phyloP scores from a whole-genome alignment of 2,888 invertebrate genomes.

The Drosophila nr. perissopoda region DNA sequence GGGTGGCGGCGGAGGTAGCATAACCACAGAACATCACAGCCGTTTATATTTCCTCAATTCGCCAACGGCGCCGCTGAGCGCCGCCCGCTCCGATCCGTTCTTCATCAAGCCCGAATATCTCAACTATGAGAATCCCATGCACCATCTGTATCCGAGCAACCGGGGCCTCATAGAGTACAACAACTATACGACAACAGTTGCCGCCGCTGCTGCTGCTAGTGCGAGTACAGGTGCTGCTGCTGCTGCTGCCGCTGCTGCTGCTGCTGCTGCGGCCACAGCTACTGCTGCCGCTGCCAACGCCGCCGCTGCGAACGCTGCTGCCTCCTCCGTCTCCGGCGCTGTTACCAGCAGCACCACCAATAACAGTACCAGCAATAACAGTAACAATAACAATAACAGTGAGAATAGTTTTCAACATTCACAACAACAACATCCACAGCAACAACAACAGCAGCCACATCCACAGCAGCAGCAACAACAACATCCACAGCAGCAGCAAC shows the following conservation, averaged over 20 bases:
- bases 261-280: conserved; percentile 50
- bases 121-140: conserved; percentile 84
- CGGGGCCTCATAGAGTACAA: conserved; percentile 82
- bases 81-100: conserved; percentile 79
- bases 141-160: conserved; percentile 82
- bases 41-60: conserved; percentile 83
- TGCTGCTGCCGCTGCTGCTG: conserved; percentile 71
- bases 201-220: conserved; percentile 60
- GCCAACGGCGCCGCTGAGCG: conserved; percentile 77
- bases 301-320: conserved; percentile 38
- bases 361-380: conserved; percentile 24
- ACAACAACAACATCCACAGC: conserved; percentile 27
- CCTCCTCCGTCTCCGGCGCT: conserved; percentile 24
- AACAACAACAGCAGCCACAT: conserved; percentile 24
- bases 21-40: conserved; percentile 83
- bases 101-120: conserved; percentile 83
- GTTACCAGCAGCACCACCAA: conserved; percentile 18
- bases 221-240: conserved; percentile 59
- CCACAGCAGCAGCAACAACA: conserved; percentile 24
- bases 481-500: conserved; percentile 34
- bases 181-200: conserved; percentile 76
- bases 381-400: conserved; percentile 33
- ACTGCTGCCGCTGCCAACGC: conserved; percentile 54
- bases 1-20: conserved; percentile 84
- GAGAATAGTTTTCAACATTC: conserved; percentile 23